Base-by-base conservation (phyloP, 2,797 vertebrate genomes). In the Gallinago solitaria region DNA sequence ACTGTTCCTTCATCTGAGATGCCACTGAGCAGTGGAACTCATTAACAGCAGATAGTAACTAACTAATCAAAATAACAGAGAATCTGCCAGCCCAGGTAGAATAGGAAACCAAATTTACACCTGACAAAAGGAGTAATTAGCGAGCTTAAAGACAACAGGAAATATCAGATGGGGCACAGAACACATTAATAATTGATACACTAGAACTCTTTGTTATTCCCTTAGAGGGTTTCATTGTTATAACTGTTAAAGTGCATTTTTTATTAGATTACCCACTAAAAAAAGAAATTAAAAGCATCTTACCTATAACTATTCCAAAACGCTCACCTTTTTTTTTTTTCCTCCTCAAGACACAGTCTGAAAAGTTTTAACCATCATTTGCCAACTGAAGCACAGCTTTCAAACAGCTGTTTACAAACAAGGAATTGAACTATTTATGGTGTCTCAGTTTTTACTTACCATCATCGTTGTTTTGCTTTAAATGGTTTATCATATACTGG, bases 401-500 rank as follows among this genome's bases (percentile, higher is more conserved):
- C 76, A 64, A 91, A 4, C 87, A 87, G 90, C 86, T 88, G 53
- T 32, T 95, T 57, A 77, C 86, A 95, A 85, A 87, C 4, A 48
- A 69, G 75, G 41, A 68, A 11, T 2, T 43, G 73, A 86, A 56
- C 57, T 70, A 24, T 43, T 77, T 43, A 24, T 21, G 41, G 16
- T 19, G 35, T 9, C 20, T 56, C 32, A 2, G 0, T 69, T 45
- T 37, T 37, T 57, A 91, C 98, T 98, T 50, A 99, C 99, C 98
- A 16, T 98, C 93, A 18, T 97, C 89, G 0, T 93, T 98, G 97
- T 97, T 97, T 23, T 94, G 98, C 90, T 97, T 97, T 89, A 99
- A 97, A 78, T 98, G 95, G 6, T 90, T 33, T 53, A 99, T 98
- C 97, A 99, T 97, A 97, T 98, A 98, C 33, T 95, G 82, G 84